These are phyloP conservation scores for Scyliorhinus canicula DNA, from an alignment of 2,797 vertebrate genomes.

Conservation along the genomic window DNA sequence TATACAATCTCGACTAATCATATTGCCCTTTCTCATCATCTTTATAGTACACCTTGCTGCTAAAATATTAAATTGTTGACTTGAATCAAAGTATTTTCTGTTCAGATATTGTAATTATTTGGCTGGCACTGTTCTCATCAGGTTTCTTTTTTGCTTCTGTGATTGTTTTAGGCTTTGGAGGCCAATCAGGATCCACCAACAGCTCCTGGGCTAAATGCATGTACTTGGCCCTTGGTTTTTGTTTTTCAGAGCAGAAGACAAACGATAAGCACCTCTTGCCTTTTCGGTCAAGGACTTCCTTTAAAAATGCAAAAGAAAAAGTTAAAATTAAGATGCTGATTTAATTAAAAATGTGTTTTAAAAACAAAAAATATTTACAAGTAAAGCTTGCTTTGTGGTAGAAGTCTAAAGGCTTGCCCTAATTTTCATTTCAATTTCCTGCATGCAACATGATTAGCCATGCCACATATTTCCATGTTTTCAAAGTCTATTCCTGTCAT, in stretches of 20 bases:
- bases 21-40: neutral
- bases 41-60: no score
- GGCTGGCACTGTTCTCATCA: constrained; percentile 71
- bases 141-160: constrained; percentile 77
- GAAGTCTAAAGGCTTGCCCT: neutral
- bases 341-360: neutral
- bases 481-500: neutral
- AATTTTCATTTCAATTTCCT: neutral
- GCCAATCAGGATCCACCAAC: constrained; percentile 89
- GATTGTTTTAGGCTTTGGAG: constrained; percentile 89
- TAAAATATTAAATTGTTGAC: neutral
- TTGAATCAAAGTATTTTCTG: constrained; percentile 42
- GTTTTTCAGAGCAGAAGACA: constrained; percentile 62
- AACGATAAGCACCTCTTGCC: constrained; percentile 60
- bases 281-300: constrained; percentile 66
- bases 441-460: neutral
- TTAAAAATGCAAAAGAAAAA: constrained; percentile 42
- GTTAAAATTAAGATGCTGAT: constrained; percentile 10
- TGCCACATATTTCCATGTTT: neutral
- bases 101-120: constrained; percentile 72
- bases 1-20: constrained; percentile 8
- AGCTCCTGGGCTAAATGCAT: constrained; percentile 94
- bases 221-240: constrained; percentile 82
- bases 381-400: neutral
- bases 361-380: neutral